Percentiles rank a stretch among this genome's conserved stretches.
Evolutionary conservation across 2,113 vertebrate species (phyloP).

Genomic region (Amia ocellicauda): DNA sequence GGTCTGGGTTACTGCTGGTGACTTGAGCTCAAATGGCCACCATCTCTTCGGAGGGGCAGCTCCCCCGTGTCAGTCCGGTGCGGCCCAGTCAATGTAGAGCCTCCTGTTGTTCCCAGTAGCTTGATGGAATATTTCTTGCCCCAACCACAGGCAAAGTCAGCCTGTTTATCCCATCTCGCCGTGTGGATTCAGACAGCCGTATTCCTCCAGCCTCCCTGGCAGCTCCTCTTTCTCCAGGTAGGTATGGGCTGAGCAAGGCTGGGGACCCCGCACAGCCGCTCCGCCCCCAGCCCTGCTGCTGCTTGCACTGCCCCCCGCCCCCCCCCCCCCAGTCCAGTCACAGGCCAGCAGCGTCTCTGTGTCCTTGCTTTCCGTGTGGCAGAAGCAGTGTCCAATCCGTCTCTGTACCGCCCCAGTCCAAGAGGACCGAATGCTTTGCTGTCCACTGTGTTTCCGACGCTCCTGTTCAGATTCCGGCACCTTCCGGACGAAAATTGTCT

Average conservation of each 20-base stretch:
- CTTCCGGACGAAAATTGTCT: too few relatives aligned
- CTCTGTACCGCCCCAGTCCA: neutral
- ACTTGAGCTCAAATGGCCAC: too few relatives aligned
- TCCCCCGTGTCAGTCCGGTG: too few relatives aligned
- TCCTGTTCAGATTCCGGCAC: too few relatives aligned
- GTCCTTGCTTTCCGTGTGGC: neutral
- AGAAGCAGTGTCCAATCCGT: neutral
- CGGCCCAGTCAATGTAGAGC: neutral
- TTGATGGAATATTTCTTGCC: conserved; percentile 64
- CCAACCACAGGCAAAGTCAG: conserved; percentile 90
- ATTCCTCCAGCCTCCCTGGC: conserved; percentile 80
- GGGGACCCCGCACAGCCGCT: conserved; percentile 11
- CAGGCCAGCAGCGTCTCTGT: conserved; percentile 5
- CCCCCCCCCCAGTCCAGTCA: neutral
- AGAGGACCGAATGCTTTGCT: too few relatives aligned
- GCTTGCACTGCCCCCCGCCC: neutral
- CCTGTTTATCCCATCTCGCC: conserved; percentile 94
- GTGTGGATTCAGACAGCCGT: conserved; percentile 97
- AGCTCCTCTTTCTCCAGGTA: conserved; percentile 96
- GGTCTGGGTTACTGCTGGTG: too few relatives aligned
- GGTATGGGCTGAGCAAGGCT: conserved; percentile 61
- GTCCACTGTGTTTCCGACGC: too few relatives aligned
- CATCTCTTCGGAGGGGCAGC: too few relatives aligned
- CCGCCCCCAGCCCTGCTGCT: neutral
- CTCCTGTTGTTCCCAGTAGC: neutral